Base-by-base conservation (phyloP, 2,888 invertebrate genomes). In the Drosophila multiciliata region DNA sequence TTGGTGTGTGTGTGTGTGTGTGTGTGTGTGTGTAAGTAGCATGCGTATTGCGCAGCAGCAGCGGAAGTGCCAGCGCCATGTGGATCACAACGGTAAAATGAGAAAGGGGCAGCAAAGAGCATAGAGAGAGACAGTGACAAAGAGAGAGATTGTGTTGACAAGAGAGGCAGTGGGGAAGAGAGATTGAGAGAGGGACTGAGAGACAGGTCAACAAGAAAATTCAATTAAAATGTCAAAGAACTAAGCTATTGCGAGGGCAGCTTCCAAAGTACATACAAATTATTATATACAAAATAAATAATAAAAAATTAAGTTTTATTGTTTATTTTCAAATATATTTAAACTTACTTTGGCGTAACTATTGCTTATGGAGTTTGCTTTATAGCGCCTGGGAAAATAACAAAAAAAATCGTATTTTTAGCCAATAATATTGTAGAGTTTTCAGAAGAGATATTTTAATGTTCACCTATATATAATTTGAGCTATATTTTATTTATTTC, bases 41-140 rank as follows among this genome's bases (percentile, higher is more conserved):
- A 33, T 35, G 33, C 65, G 60, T 66, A 70, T 78, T 81, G 64
- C 74, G 78, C 73, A 69, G 65, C 63, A 45, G 64, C 66, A 70
- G 69, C 83, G 80, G 83, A 81, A 80, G 52, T 76, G 73, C 76
- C 80, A 80, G 76, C 60, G 76, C 83, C 80, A 79, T 76, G 73
- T 80, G 76, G 73, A 82, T 70, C 73, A 74, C 66, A 80, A 81
- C 72, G 81, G 83, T 82, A 80, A 73, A 76, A 48, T 60, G 50
- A 23, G 48, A 61, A 45, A 35, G 42, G 57, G 15, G 53, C 49
- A 53, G 52, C 49, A 12, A 6, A 35, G 38, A 54, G 32, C 53
- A 29, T 29, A 11, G 26, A 49, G 26, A 45, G 45, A 7, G 20
- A 7, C 23, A 45, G 8, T 15, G 4, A 15, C 8, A 23, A 15